Evolutionary conservation across 2,113 vertebrate genomes (phyloP), one percentile per base, ranked within the genome.

Genomic region (Lepus americanus): DNA sequence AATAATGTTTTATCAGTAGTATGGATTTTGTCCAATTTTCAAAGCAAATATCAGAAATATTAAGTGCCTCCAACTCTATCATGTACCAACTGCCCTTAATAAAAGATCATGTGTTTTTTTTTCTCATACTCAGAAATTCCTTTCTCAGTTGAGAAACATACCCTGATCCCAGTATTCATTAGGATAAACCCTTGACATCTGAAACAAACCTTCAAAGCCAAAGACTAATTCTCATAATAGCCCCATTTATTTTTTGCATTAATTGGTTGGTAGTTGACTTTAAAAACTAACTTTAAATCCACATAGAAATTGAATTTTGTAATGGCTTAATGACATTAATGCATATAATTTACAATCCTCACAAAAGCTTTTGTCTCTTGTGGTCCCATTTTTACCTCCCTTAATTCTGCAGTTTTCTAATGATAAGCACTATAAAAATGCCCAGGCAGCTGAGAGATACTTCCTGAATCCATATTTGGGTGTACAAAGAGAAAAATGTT

Each of bases 181-280:
- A 95, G n/a, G 76, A 95, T n/a, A 89, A 84, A 93, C 72, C 74
- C 91, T 94, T 96, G 89, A 89, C 93, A 97, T 95, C 87, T 95
- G 63, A 95, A 95, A 96, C 86, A 96, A 95, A 90, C 79, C 53
- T 89, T 94, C 80, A 81, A 87, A 96, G 51, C 83, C 93, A 61
- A 94, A 94, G 76, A 81, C 72, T 81, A 84, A 96, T 44, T 96
- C 72, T 90, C 73, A 87, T 95, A 96, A 90, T 49, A 92, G 31
- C 49, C 22, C 49, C 89, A 97, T 93, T 97, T 96, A 94, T 89
- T 96, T 97, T 97, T 89, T 91, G 74, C 67, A 94, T 95, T 97
- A 96, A 95, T 96, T 97, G 83, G 89, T 86, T 85, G 76, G 93
- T 94, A 95, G 94, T 97, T 97, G 96, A 95, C 95, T 97, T 96